These are phyloP conservation scores for Amblyopsis rosae DNA, from an alignment of 2,113 vertebrate species.

Conservation along the genomic window DNA sequence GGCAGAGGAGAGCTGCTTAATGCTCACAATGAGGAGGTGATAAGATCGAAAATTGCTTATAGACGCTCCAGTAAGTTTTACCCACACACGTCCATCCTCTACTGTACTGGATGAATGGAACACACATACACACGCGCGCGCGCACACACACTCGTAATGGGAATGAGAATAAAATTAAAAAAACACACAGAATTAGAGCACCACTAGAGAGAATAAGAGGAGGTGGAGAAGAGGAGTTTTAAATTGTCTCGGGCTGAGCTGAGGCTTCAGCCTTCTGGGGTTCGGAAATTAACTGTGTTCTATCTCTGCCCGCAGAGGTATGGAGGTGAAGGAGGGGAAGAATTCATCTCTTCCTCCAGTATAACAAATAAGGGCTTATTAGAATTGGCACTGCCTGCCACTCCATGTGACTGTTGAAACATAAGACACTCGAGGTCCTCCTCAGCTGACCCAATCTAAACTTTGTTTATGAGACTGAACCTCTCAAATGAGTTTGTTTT, in stretches of 20 bases:
- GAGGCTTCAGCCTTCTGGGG: constrained; percentile 47
- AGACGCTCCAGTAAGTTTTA: constrained; percentile 63
- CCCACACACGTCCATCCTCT: constrained; percentile 49
- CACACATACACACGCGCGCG: constrained; percentile 7
- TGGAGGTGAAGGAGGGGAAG: constrained; percentile 12
- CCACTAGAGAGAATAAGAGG: constrained; percentile 48
- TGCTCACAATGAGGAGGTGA: constrained; percentile 64
- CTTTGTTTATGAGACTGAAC: not conserved
- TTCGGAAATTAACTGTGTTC: constrained; percentile 60
- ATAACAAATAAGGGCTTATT: constrained; percentile 3
- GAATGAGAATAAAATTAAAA: constrained; percentile 38
- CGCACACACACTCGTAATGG: constrained; percentile 18
- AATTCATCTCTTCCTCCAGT: not conserved
- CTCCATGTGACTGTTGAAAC: not conserved
- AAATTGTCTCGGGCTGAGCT: constrained; percentile 53
- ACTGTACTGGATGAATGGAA: constrained; percentile 35
- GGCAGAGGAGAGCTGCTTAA: constrained; percentile 51
- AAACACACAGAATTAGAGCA: constrained; percentile 57
- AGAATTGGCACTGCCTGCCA: not conserved
- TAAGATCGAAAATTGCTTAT: constrained; percentile 72
- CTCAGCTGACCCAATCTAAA: constrained; percentile 2
- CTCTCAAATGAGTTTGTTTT: not conserved
- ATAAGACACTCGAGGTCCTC: not conserved
- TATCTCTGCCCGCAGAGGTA: constrained; percentile 46
- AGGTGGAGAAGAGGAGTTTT: constrained; percentile 36